phyloP scores from a whole-genome alignment of 2,113 vertebrate genomes.

The human region GRCh38 chr13:26501501-26502000 shows the following conservation, averaged over 20 bases:
- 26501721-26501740: background rate
- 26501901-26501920: background rate
- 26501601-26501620: background rate
- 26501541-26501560: background rate
- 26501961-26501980: background rate
- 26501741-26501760: background rate
- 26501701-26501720: background rate
- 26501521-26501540: background rate
- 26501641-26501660: background rate
- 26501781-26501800: background rate
- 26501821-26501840: background rate
- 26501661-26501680: fast-evolving
- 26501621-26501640: background rate
- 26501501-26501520: background rate
- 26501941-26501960: background rate
- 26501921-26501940: no score
- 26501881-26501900: background rate
- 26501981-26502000: background rate
- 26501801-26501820: no score
- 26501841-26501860: background rate
- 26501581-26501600: background rate
- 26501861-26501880: background rate
- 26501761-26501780: background rate
- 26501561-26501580: background rate
- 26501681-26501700: background rate